A percentile compares a stretch with the other conserved stretches of the same genome.
Evolutionary conservation across 1,140 invertebrate genomes (phyloP).

Genomic region (Drosophila dunni): DNA sequence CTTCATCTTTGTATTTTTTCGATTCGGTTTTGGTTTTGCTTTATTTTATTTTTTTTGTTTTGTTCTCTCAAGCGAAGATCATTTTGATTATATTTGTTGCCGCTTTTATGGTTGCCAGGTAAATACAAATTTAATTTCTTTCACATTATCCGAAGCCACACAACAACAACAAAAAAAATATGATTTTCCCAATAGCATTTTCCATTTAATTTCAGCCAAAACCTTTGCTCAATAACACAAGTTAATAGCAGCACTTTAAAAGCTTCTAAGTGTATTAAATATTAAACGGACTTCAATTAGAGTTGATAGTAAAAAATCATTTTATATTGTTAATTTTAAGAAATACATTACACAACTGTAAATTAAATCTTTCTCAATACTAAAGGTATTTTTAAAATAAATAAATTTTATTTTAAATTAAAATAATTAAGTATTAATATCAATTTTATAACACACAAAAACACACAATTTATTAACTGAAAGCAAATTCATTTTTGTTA

Average conservation of each 20-base stretch:
- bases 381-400: too few relatives aligned
- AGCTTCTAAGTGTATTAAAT: neutral
- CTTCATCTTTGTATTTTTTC: neutral
- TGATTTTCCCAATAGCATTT: neutral
- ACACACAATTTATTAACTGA: too few relatives aligned
- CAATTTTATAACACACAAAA: too few relatives aligned
- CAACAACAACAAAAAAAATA: neutral
- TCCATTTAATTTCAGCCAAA: neutral
- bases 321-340: too few relatives aligned
- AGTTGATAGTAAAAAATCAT: too few relatives aligned
- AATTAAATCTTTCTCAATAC: too few relatives aligned
- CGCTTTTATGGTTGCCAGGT: constrained; percentile 29
- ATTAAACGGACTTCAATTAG: neutral
- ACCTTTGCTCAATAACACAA: neutral
- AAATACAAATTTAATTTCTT: constrained; percentile 41
- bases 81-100: constrained; percentile 56
- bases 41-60: too few relatives aligned
- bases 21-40: constrained; percentile 21
- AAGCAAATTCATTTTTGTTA: too few relatives aligned
- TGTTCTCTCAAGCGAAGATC: constrained; percentile 50
- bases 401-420: too few relatives aligned
- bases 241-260: neutral
- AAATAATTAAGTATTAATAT: too few relatives aligned
- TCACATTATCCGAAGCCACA: constrained; percentile 7
- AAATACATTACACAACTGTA: too few relatives aligned